Base-by-base conservation (phyloP, 2,888 invertebrate genomes). In the Zeuzera pyrina region DNA sequence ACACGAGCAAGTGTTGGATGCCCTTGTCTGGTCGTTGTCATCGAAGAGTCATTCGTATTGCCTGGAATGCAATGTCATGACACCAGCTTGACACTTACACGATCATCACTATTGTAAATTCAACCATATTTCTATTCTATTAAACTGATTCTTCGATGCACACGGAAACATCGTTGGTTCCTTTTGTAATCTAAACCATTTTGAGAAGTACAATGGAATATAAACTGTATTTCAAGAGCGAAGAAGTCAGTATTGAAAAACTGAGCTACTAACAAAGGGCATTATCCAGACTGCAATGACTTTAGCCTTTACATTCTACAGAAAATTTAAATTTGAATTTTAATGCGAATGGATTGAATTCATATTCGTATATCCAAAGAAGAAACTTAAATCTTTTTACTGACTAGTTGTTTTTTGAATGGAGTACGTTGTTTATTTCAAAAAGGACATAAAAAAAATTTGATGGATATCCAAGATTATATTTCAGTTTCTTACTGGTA, bases 21-120 rank as follows among this genome's bases (percentile, higher is more conserved):
- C 74, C 78, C 81, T 79, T 81, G 81, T 78, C 77, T 79, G 78
- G 74, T 45, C 77, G 64, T 68, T 78, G 78, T 78, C 79, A 73
- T 74, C 72, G 54, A 42, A 45, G 50, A 73, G 77, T 77, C 78
- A 71, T 77, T 79, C 76, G 77, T 78, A 69, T 67, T 64, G 66
- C 52, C 60, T 49, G 77, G 77, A 74, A 79, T 79, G 74, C 71
- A 74, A 78, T 78, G 73, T 76, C 76, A 62, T 68, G 76, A 70
- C 76, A 69, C 61, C 47, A 41, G 41, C 46, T 40, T 55, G 47
- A 55, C 54, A 52, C 49, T 52, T 53, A 44, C 44, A 54, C 36
- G 32, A n/a, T n/a, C n/a, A n/a, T n/a, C n/a, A n/a, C n/a, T n/a
- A n/a, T n/a, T n/a, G n/a, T n/a, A n/a, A n/a, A n/a, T n/a, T n/a